Base-by-base conservation (phyloP, 2,888 invertebrate species). In the Petrolisthes manimaculis region DNA sequence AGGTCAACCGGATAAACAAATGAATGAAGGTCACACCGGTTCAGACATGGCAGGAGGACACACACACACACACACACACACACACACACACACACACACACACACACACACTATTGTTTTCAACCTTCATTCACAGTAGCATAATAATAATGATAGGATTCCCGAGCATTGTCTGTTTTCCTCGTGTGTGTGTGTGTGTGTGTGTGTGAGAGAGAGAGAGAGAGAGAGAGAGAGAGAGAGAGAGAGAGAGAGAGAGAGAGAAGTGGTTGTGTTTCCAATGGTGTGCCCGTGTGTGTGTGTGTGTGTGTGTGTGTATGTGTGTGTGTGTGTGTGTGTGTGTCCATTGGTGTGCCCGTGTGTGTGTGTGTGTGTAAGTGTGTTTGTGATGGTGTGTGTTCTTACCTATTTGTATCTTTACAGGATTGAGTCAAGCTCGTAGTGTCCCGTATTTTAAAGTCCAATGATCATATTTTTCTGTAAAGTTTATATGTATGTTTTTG, bases 151-250 rank as follows among this genome's bases (percentile, higher is more conserved):
- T 37, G 37, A 37, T 37, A 37, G 37, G 37, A 37, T 0, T 37
- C 37, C 67, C 18, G 67, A 67, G 12, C 18, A 12, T 18, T 67
- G 67, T 67, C 12, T 14, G 12, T 12, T 67, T 12, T 37, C 37
- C 37, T 37, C 37, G 37, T 37, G 37, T 37, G 37, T 37, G 37
- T 37, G 37, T 37, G 37, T 67, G 67, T 67, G 67, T 67, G 67
- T 67, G 67, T 67, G 67, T 67, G 67, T 37, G 77, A 77, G 77
- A 77, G 77, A 77, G 77, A 77, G 77, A 77, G 77, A 77, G 77
- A 77, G 77, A 77, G 77, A 77, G 77, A 77, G 77, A 77, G 77
- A 77, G 77, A 77, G 77, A 77, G 37, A 77, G 51, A 51, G 78
- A 78, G 69, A 78, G 78, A 14, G 78, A 78, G 53, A 53, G 78